phyloP scores from a whole-genome alignment of 2,888 invertebrate genomes.

The Drosophila borborema region DNA sequence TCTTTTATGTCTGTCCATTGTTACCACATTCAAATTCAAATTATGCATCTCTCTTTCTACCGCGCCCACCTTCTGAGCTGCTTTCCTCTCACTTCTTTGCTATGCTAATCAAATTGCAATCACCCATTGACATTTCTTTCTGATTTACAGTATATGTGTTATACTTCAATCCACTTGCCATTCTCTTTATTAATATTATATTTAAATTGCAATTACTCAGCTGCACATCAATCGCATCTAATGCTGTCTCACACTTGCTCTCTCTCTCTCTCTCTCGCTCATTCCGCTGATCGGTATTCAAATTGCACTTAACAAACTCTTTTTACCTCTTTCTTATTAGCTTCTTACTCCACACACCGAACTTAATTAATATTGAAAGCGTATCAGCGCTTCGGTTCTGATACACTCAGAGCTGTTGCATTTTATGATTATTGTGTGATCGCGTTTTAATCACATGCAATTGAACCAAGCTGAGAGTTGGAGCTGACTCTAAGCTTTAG shows the following conservation, averaged over 20 bases:
- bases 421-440: slow-evolving; percentile 78
- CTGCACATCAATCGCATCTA: background rate
- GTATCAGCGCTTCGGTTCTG: slow-evolving; percentile 25
- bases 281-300: background rate
- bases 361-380: slow-evolving; percentile 14
- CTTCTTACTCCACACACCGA: background rate
- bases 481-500: slow-evolving; percentile 51
- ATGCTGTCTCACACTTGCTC: background rate
- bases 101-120: background rate
- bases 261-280: background rate
- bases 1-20: background rate
- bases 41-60: background rate
- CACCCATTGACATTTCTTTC: background rate
- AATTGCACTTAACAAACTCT: background rate
- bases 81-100: background rate
- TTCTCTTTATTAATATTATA: background rate
- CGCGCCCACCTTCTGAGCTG: too few relatives aligned
- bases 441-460: slow-evolving; percentile 76
- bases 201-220: slow-evolving; percentile 4
- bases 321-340: background rate
- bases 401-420: slow-evolving; percentile 17
- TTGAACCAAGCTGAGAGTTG: slow-evolving; percentile 32
- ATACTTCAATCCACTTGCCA: background rate
- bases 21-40: background rate
- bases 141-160: background rate